Evolutionary conservation across 2,888 invertebrate species (phyloP), one percentile per base, ranked within the genome.

Genomic region (Caenorhabditis afra): DNA sequence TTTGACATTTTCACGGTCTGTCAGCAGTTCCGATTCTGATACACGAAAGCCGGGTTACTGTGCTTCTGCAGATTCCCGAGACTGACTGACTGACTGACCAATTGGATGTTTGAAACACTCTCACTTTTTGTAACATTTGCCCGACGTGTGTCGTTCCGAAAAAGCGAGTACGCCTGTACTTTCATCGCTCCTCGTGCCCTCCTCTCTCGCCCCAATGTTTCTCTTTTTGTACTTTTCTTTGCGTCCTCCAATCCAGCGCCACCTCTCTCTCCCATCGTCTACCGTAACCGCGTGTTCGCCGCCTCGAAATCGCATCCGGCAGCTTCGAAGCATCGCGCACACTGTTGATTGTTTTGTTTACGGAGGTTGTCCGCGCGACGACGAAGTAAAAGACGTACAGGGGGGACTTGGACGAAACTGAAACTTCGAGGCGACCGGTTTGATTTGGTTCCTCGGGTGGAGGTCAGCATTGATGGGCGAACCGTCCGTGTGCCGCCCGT

Each of bases 341-440:
- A 58, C 67, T 68, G 70, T 64, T 73, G 73, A 64, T 64, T 64
- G 73, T 64, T 73, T 50, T 64, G 73, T 64, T 73, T 73, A 73
- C 64, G 73, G 73, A 71, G 71, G 58, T 58, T 44, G 58, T 53
- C 4, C 22, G 35, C 8, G 22, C 35, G 55, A 37, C 41, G 57
- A 57, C 41, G 58, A 62, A 16, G 23, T 22, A 16, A 37, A 49
- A 37, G 29, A 29, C 29, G 29, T 20, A 14, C 23, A 53, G 49
- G 47, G 57, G 29, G 57, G 67, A 57, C 57, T 67, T 67, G 39
- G 64, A 73, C 73, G 64, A 73, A 73, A 73, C 73, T 73, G 73
- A 64, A 64, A 73, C 73, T 64, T 73, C 55, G 64, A 61, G 55
- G 55, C 55, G 61, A 73, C 73, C 73, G 73, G 73, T 73, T 73